A percentile compares a stretch with the other conserved stretches of the same genome.
phyloP scores from a whole-genome alignment of 2,888 invertebrate species.

The Ormyrus pomaceus region DNA sequence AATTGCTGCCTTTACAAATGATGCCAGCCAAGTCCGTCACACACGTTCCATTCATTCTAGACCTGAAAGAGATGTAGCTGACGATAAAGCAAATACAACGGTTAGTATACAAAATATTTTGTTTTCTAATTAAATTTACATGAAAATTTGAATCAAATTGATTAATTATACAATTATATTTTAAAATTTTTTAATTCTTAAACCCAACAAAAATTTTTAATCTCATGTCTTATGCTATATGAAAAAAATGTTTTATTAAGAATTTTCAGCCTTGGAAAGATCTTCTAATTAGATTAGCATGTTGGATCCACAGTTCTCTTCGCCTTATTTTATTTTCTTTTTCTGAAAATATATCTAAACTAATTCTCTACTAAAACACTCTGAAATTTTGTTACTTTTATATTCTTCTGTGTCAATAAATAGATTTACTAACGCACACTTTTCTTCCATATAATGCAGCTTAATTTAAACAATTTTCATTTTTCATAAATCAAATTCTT shows the following conservation, averaged over 20 bases:
- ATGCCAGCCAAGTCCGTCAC: constrained; percentile 78
- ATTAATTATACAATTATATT: no score
- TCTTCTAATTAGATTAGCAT: constrained; percentile 55
- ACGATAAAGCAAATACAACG: constrained; percentile 43
- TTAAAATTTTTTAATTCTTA: no score
- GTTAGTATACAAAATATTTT: constrained; percentile 56
- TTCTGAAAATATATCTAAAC: constrained; percentile 27
- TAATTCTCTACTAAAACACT: constrained; percentile 38
- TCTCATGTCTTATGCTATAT: no score
- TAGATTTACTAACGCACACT: constrained; percentile 28
- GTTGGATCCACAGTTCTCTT: constrained; percentile 55
- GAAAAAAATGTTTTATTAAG: constrained; percentile 33
- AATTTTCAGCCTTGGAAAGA: constrained; percentile 57
- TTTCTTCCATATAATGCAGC: not conserved
- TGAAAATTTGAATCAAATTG: no score
- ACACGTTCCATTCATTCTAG: constrained; percentile 63
- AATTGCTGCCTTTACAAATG: constrained; percentile 81
- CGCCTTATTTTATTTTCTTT: constrained; percentile 29
- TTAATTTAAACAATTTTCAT: not conserved
- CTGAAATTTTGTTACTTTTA: constrained; percentile 26
- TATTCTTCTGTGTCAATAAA: constrained; percentile 19
- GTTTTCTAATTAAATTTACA: not conserved
- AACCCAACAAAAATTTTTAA: no score
- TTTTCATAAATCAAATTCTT: not conserved
- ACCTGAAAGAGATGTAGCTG: constrained; percentile 58